A percentile compares a stretch with the other conserved stretches of the same genome.
Evolutionary conservation across 2,888 invertebrate genomes (phyloP).

Genomic region (Thysanoteuthis rhombus): DNA sequence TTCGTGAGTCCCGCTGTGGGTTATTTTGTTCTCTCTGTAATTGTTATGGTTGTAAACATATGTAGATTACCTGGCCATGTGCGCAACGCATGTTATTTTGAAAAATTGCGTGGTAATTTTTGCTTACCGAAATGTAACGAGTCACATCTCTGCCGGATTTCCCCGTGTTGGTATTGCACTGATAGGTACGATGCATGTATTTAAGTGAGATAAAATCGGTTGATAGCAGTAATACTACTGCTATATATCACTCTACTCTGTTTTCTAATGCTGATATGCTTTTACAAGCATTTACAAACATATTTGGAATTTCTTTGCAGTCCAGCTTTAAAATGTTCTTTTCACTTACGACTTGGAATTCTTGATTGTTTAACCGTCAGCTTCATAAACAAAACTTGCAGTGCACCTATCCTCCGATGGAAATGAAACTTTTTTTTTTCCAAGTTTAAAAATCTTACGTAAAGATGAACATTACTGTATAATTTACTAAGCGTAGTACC

Average conservation of each 20-base stretch:
- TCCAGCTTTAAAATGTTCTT: too few relatives aligned
- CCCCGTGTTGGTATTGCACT: neutral
- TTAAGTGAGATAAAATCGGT: neutral
- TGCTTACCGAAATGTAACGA: neutral
- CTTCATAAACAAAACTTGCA: too few relatives aligned
- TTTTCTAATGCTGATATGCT: neutral
- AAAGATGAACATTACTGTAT: too few relatives aligned
- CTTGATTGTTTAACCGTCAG: too few relatives aligned
- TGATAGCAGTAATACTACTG: neutral
- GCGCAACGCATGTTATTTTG: neutral
- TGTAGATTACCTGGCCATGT: neutral
- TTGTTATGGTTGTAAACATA: neutral
- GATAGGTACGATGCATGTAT: neutral
- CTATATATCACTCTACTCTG: neutral
- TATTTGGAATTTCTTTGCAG: too few relatives aligned
- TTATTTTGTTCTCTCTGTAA: neutral
- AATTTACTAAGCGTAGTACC: too few relatives aligned
- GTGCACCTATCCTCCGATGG: too few relatives aligned
- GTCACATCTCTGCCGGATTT: neutral
- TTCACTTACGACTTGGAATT: too few relatives aligned
- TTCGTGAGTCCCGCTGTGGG: too few relatives aligned
- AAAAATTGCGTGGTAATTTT: neutral
- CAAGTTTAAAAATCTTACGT: too few relatives aligned
- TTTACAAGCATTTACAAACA: too few relatives aligned
- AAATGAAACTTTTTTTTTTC: too few relatives aligned